Evolutionary conservation across 2,113 vertebrate genomes (phyloP), one percentile per base, ranked within the genome.

Genomic region (Pedionomus torquatus): DNA sequence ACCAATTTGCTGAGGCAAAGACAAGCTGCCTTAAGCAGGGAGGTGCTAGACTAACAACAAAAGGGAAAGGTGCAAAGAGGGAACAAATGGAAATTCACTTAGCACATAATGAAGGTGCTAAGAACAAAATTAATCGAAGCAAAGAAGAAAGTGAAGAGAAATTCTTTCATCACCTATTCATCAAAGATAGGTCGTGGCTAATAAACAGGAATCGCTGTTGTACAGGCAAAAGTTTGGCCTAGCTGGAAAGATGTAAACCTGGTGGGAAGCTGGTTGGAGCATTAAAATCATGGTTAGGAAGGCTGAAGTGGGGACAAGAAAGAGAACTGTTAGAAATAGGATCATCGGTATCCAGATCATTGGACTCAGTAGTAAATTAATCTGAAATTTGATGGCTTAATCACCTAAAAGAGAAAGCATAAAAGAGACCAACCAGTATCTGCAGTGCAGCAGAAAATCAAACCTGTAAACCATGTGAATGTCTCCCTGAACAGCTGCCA

Each of bases 1-100:
- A 89, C 48, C 72, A 39, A 44, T 95, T 93, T 94, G 93, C 70
- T 37, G 75, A 91, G 82, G 74, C 57, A 93, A 69, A 95, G 66
- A 54, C 81, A 65, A 65, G 35, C 69, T 68, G 81, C 43, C 65
- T 71, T 77, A 41, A 87, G 66, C 84, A 91, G 75, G n/a, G 66
- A 96, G 71, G 96, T 94, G 95, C 96, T 96, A 96, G 81, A 93
- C 84, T 80, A 90, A 93, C 92, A 95, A 96, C 95, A 97, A 97
- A 96, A 96, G 96, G 95, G 95, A 96, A 95, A 94, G 93, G 95
- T 91, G 96, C 93, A 95, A 96, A 96, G 87, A 96, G 44, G 66
- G 93, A 91, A 96, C 96, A 97, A 97, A 97, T 83, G 96, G 95
- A 96, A 96, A 93, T 90, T 96, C 90, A 49, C 93, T 96, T 96